Evolutionary conservation across 2,888 invertebrate species (phyloP).

Genomic region (Synergus gifuensis): DNA sequence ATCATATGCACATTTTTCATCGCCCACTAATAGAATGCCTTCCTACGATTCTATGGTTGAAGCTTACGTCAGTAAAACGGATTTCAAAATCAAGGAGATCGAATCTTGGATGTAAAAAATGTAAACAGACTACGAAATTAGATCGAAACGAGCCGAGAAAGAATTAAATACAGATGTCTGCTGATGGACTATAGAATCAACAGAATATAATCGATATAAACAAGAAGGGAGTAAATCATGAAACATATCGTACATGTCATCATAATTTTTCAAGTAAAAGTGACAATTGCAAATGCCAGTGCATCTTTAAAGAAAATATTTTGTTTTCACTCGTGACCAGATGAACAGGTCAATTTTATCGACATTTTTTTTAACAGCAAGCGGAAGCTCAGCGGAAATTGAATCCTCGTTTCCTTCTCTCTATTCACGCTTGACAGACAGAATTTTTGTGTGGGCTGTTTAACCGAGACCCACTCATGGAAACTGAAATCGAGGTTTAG

Average conservation of each 20-base stretch:
- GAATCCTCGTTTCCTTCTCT: slow-evolving; percentile 53
- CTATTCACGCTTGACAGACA: slow-evolving; percentile 49
- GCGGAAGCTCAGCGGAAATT: slow-evolving; percentile 60
- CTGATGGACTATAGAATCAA: not conserved
- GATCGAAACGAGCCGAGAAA: not conserved
- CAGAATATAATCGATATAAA: not conserved
- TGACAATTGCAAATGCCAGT: too few species aligned
- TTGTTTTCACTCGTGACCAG: not conserved
- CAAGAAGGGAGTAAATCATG: too few species aligned
- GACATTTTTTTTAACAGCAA: slow-evolving; percentile 24
- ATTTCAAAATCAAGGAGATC: not conserved
- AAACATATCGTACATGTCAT: too few species aligned
- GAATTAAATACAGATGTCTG: not conserved
- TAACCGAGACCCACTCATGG: slow-evolving; percentile 47
- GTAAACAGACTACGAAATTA: not conserved
- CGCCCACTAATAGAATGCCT: not conserved
- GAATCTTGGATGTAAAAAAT: not conserved
- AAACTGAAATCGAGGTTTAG: not conserved
- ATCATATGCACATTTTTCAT: not conserved
- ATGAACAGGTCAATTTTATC: not conserved
- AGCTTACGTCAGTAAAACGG: not conserved
- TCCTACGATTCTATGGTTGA: not conserved
- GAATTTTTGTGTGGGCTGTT: slow-evolving; percentile 48
- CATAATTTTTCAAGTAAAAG: too few species aligned
- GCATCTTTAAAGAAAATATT: not conserved